Conservation (phyloP, 2,888 invertebrate species). For the Helobdella robusta region DNA sequence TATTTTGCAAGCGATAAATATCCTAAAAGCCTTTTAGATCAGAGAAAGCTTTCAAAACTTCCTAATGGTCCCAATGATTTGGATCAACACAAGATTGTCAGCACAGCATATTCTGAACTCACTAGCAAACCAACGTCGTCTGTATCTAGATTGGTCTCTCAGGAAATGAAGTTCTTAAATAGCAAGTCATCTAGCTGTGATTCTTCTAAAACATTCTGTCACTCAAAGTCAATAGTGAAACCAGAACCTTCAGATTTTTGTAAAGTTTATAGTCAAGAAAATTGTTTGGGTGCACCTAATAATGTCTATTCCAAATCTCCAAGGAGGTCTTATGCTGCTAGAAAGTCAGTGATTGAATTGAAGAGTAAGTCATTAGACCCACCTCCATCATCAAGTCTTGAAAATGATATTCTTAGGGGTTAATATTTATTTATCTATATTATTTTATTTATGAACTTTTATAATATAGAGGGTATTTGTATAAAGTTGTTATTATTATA, state of each 20-base stretch:
- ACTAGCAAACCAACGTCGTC: no score
- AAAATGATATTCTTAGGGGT: conserved; percentile 6
- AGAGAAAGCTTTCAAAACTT: neutral
- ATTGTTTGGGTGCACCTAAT: conserved; percentile 1
- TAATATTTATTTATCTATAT: neutral
- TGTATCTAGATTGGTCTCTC: conserved; percentile 1
- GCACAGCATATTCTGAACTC: no score
- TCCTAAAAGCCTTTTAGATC: neutral
- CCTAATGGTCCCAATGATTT: conserved; percentile 3
- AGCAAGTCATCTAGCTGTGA: conserved; percentile 7
- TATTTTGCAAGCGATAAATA: conserved; percentile 6
- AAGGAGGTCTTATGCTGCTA: neutral
- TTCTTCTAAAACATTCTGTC: neutral
- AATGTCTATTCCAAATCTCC: conserved; percentile 14
- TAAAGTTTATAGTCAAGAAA: conserved; percentile 18
- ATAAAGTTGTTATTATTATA: no score
- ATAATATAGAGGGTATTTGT: no score
- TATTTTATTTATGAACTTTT: no score
- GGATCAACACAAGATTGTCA: conserved; percentile 13
- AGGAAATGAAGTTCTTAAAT: neutral
- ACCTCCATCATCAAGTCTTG: conserved; percentile 16
- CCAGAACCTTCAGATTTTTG: conserved; percentile 10
- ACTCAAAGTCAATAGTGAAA: neutral
- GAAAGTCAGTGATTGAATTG: conserved; percentile 23
- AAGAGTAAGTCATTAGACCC: conserved; percentile 26